Conservation (phyloP, 2,113 vertebrate genomes). For the Otocyon megalotis region DNA sequence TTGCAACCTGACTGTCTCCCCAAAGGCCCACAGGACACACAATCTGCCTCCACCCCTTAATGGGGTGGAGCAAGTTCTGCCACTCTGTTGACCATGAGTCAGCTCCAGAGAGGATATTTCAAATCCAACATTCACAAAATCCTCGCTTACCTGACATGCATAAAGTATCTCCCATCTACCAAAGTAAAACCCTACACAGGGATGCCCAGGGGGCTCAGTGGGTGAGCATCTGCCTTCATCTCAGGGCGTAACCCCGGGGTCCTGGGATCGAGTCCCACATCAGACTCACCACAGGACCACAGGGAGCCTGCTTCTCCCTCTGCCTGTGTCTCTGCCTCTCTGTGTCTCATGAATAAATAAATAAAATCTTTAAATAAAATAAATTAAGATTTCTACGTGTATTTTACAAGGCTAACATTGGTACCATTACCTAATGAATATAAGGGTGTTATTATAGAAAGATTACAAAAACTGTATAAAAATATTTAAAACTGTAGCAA, state of each 20-base stretch:
- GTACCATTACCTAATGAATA: not conserved
- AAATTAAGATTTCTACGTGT: not conserved
- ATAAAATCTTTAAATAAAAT: too few relatives aligned
- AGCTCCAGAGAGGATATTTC: not conserved
- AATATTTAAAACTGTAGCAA: not conserved
- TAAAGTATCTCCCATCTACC: not conserved
- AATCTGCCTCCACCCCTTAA: not conserved
- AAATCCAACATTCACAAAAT: not conserved
- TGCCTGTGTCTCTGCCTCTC: too few relatives aligned
- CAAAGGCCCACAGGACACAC: not conserved
- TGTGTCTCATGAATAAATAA: too few relatives aligned
- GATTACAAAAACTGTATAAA: not conserved
- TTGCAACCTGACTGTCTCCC: not conserved
- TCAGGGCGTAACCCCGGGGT: too few relatives aligned
- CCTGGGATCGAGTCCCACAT: too few relatives aligned
- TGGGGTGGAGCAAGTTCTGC: not conserved
- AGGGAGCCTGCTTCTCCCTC: too few relatives aligned
- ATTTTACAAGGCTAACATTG: constrained; percentile 18
- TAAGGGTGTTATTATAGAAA: not conserved
- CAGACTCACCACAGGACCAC: too few relatives aligned
- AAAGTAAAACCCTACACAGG: not conserved
- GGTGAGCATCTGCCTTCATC: too few relatives aligned
- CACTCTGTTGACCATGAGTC: not conserved
- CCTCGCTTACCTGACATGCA: not conserved
- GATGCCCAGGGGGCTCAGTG: too few relatives aligned